Base-by-base conservation (phyloP, 2,797 vertebrate species). In the Danio kyathit region DNA sequence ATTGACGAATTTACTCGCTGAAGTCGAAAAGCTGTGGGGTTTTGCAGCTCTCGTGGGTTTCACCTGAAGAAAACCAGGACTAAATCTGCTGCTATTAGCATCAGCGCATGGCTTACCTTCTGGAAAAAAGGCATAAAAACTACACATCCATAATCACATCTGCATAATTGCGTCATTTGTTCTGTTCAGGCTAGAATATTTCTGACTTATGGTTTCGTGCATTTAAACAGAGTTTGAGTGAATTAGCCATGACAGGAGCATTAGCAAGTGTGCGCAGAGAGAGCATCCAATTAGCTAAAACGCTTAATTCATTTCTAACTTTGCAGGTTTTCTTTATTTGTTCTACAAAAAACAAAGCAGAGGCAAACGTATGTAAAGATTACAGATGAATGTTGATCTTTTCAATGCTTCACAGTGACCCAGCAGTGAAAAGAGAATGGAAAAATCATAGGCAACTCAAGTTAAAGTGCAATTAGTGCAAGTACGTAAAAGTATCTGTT, bases 131-230 rank as follows among this genome's bases (percentile, higher is more conserved):
- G n/a, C 4, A 7, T 17, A 44, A 41, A 76, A 76, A 66, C 0
- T 13, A 56, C 49, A 66, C 29, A 77, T 46, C 60, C 21, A 80
- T 73, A 82, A 80, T 80, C 66, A 80, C 76, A 73, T 85, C 71
- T 75, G 52, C 74, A 81, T 83, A 83, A 66, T 65, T 59, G 57
- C 64, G 6, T 61, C 43, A 70, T 78, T 83, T 81, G 79, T 79
- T 74, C 77, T 52, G 72, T 72, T 64, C 43, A 40, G 61, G 69
- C 63, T 48, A 3, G 9, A 82, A 80, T 40, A 71, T 67, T 76
- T 79, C 57, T 76, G 76, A 80, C 57, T 65, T 71, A 66, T 52
- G n/a, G 73, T 74, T 83, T 71, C 43, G 70, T 51, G 52, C 52
- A 49, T 74, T 44, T 16, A 43, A 85, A 74, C 56, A n/a, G 54